phyloP scores from a whole-genome alignment of 2,113 vertebrate species.

The Callipepla californica region DNA sequence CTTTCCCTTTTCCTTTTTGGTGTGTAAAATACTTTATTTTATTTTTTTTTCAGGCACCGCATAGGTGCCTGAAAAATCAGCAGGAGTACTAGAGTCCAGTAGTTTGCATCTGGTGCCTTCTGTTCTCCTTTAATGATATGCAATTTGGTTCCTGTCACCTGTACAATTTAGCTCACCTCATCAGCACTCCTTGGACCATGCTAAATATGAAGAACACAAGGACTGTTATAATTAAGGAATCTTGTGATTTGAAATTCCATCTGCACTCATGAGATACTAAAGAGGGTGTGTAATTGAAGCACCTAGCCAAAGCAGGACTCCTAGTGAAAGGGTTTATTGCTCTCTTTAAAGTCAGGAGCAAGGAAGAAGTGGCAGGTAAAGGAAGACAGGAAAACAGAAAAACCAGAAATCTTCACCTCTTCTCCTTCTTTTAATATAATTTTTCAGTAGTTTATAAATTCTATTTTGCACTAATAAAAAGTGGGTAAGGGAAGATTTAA shows the following conservation, averaged over 20 bases:
- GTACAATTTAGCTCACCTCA: neutral
- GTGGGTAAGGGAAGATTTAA: neutral
- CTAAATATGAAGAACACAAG: neutral
- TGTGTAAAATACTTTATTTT: neutral
- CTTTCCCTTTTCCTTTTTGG: neutral
- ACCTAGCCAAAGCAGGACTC: neutral
- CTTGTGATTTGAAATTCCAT: neutral
- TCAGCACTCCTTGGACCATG: neutral
- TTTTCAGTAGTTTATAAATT: neutral
- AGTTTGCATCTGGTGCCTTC: neutral
- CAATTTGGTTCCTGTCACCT: fast-evolving
- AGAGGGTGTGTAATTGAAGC: neutral
- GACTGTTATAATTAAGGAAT: neutral
- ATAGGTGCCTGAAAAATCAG: neutral
- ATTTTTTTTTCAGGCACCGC: neutral
- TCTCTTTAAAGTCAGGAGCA: neutral
- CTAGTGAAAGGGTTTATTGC: neutral
- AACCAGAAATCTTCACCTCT: neutral
- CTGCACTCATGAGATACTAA: neutral
- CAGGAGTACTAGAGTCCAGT: neutral
- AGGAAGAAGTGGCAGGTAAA: neutral
- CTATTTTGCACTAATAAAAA: neutral
- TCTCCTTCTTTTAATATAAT: neutral
- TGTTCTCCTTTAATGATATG: neutral
- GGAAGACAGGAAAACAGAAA: neutral